These are phyloP conservation scores for Diplosoma virens DNA, from an alignment of 23 tunicate species.

Conservation along the genomic window DNA sequence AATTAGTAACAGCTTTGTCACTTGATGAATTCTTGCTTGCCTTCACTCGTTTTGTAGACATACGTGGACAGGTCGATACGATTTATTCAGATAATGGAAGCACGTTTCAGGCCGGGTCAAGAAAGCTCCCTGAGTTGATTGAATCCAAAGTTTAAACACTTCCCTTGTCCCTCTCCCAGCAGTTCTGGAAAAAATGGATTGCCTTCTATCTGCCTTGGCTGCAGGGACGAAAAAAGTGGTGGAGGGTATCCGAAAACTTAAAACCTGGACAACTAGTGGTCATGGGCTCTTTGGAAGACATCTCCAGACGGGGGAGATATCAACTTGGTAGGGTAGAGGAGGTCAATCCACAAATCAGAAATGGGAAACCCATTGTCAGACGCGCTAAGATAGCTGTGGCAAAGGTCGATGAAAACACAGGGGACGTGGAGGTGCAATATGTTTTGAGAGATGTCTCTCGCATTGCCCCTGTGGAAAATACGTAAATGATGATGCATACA, in stretches of 20 bases:
- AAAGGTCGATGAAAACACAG: background rate
- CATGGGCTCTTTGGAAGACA: conserved; percentile 3
- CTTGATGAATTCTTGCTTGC: background rate
- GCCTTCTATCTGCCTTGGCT: conserved; percentile 18
- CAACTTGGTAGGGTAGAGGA: background rate
- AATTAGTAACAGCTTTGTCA: background rate
- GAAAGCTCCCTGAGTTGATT: no score
- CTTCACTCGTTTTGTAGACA: conserved; percentile 3
- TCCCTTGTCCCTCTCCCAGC: background rate
- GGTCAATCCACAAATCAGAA: conserved; percentile 11
- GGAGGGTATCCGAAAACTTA: background rate
- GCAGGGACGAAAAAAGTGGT: conserved; percentile 14
- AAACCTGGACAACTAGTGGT: conserved; percentile 18
- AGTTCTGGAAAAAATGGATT: conserved; percentile 12
- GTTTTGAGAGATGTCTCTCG: background rate
- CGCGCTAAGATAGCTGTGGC: background rate
- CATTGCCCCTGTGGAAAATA: background rate
- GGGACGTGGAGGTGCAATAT: background rate
- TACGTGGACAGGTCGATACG: background rate
- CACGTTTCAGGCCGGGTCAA: conserved; percentile 13
- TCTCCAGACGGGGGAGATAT: background rate
- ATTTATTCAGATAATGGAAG: conserved; percentile 12
- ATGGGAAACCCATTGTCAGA: conserved; percentile 15
- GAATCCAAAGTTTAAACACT: no score
- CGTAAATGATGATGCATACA: no score